These are phyloP conservation scores for Cryptus armator DNA, from an alignment of 2,888 invertebrate genomes.

Conservation along the genomic window DNA sequence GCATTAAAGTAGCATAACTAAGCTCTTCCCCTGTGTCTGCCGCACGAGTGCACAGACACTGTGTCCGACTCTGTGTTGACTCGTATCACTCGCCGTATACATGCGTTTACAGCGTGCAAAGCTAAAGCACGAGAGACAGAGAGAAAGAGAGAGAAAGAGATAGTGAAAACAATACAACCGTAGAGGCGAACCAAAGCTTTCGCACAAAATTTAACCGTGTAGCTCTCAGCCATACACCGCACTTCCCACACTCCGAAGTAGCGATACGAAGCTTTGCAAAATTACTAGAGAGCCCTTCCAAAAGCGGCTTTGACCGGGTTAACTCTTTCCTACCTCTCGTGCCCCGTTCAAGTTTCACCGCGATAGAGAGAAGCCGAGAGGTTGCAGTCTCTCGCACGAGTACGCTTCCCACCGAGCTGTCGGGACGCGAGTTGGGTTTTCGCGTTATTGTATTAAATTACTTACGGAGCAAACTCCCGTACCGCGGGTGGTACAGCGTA, in stretches of 20 bases:
- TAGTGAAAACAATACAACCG: neutral
- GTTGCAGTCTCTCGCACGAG: neutral
- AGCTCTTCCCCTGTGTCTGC: conserved; percentile 7
- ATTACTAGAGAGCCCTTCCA: conserved; percentile 32
- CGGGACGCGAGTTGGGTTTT: conserved; percentile 7
- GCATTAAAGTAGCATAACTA: conserved; percentile 42
- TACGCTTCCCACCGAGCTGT: conserved; percentile 4
- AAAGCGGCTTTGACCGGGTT: conserved; percentile 54
- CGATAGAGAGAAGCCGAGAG: neutral
- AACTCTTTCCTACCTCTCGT: conserved; percentile 30
- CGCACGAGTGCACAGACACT: neutral
- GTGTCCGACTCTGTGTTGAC: conserved; percentile 40
- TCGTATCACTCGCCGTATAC: conserved; percentile 20
- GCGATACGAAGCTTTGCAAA: conserved; percentile 44
- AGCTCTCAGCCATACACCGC: neutral
- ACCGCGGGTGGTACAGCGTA: neutral
- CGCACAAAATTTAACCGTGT: conserved; percentile 12
- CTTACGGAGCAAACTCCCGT: neutral
- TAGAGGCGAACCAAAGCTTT: neutral
- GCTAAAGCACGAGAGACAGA: neutral
- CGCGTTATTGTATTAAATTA: conserved; percentile 41
- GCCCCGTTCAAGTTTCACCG: neutral
- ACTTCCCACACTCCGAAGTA: neutral
- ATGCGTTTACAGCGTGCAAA: neutral
- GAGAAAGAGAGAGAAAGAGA: neutral